Percentiles rank a stretch among this genome's conserved stretches.
These are phyloP conservation scores for Hesperophylax magnus DNA, from an alignment of 1,140 invertebrate genomes.

Conservation along the genomic window DNA sequence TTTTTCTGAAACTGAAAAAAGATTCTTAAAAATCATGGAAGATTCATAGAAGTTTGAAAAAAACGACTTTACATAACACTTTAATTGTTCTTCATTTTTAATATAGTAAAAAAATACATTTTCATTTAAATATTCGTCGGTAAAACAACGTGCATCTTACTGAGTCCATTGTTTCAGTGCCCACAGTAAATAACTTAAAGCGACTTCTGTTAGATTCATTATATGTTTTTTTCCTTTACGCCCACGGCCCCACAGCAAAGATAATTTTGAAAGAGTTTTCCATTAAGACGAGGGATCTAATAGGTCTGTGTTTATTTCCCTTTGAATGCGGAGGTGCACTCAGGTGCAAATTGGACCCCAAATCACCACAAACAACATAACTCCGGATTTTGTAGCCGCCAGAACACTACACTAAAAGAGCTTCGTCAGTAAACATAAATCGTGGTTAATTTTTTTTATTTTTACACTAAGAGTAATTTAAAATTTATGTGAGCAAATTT, in stretches of 20 bases:
- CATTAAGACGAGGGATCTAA: constrained; percentile 55
- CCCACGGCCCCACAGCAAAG: background rate
- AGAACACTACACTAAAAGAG: background rate
- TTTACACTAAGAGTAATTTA: background rate
- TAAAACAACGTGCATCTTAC: background rate
- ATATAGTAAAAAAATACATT: no score
- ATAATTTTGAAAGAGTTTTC: constrained; percentile 43
- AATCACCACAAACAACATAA: constrained; percentile 53
- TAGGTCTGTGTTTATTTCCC: constrained; percentile 54
- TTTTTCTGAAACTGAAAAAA: no score
- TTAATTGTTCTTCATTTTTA: no score
- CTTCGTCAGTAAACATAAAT: constrained; percentile 8
- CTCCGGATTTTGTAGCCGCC: constrained; percentile 19
- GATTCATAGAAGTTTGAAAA: no score
- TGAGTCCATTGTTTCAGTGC: no score
- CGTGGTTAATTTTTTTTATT: background rate
- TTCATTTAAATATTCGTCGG: background rate
- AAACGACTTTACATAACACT: no score
- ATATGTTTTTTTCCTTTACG: background rate
- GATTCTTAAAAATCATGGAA: no score
- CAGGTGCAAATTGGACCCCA: constrained; percentile 56
- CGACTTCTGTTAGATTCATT: background rate
- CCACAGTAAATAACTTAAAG: background rate
- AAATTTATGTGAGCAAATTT: no score
- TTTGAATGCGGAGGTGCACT: constrained; percentile 23